Evolutionary conservation across 2,113 vertebrate genomes (phyloP).

Genomic region (Felis chaus): DNA sequence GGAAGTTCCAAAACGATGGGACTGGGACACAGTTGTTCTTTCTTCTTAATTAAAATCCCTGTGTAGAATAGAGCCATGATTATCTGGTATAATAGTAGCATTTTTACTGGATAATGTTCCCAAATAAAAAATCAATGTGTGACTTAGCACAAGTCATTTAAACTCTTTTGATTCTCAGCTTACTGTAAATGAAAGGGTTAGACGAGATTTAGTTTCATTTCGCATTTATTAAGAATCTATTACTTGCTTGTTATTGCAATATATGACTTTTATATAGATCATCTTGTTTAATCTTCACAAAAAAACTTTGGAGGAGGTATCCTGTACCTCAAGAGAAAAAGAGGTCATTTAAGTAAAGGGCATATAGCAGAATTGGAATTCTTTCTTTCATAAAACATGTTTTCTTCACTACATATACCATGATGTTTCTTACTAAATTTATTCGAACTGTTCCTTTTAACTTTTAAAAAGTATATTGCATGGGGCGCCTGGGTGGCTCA

Average conservation of each 20-base stretch:
- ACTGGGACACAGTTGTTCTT: neutral
- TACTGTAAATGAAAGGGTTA: neutral
- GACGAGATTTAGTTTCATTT: slow-evolving; percentile 1
- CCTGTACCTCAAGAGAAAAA: neutral
- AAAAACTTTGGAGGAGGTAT: neutral
- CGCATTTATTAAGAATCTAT: neutral
- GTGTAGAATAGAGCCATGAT: neutral
- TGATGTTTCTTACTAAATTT: neutral
- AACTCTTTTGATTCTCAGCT: neutral
- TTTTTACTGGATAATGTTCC: neutral
- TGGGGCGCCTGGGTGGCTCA: neutral
- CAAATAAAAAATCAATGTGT: slow-evolving; percentile 38
- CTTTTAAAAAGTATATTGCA: neutral
- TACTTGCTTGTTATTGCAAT: neutral
- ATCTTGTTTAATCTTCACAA: slow-evolving; percentile 40
- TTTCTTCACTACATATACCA: neutral
- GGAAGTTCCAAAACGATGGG: slow-evolving; percentile 2
- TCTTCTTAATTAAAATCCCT: slow-evolving; percentile 29
- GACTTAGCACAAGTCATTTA: neutral
- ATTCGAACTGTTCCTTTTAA: slow-evolving; percentile 5
- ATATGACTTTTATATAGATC: neutral
- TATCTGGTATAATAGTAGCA: neutral
- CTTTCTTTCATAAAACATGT: neutral
- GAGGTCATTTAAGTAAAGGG: neutral
- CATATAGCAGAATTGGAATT: neutral